Evolutionary conservation across 2,888 invertebrate genomes (phyloP), one percentile per base, ranked within the genome.

Genomic region (Drosophila meridiana): DNA sequence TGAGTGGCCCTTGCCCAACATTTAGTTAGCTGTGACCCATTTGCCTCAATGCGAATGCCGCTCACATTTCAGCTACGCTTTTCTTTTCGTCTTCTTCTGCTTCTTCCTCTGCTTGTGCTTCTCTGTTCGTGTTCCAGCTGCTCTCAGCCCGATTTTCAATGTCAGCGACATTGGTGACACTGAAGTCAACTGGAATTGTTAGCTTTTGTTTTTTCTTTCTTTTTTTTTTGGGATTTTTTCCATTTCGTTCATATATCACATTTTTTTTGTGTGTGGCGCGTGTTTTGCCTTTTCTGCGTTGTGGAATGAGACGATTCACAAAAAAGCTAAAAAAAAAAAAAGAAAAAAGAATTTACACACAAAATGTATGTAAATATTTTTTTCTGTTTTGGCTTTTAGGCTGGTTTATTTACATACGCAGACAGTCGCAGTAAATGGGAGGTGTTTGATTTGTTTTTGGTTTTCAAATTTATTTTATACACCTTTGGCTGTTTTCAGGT

Each of bases 1-100:
- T 38, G 40, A 59, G 40, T 71, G 75, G 87, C 87, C 84, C 87
- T 84, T 84, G 84, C 84, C 84, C 84, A 84, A 84, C 82, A 80
- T 74, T 56, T 59, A 53, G 48, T 57, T 63, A 76, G 69, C 62
- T 65, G 26, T 85, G 87, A 87, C 85, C 85, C 85, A 85, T 78
- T 85, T 87, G 85, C 76, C 83, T 80, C 85, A 87, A 84, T 82
- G 87, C 61, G 73, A 78, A 59, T 73, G 79, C 78, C 68, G 72
- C 74, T 87, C 85, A 75, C 87, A 85, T 85, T 85, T 87, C 82
- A 66, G 58, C 66, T 42, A 42, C 28, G 60, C 42, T 63, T 40
- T 70, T 56, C 64, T 61, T 52, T 60, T 40, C 61, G 45, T 43
- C 45, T 36, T 8, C 57, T 38, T 6, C 34, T 11, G 13, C 36